Evolutionary conservation across 2,888 invertebrate species (phyloP).

Genomic region (Synanthedon tipuliformis): DNA sequence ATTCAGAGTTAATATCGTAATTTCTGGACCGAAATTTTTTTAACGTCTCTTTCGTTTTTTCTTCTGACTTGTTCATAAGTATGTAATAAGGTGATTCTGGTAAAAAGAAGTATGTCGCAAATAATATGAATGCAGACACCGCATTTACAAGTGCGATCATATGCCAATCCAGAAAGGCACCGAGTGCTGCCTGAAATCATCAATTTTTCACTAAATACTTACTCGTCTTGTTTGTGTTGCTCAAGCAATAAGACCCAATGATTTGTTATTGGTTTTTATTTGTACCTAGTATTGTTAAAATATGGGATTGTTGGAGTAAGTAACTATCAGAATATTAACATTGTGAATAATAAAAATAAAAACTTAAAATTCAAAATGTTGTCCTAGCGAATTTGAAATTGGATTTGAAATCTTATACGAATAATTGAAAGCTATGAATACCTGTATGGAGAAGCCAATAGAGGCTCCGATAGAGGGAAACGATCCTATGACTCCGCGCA

Average conservation of each 20-base stretch:
- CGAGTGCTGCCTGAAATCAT: conserved; percentile 28
- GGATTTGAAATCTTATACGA: background rate
- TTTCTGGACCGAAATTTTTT: conserved; percentile 22
- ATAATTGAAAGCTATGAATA: conserved; percentile 7
- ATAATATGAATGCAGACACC: conserved; percentile 13
- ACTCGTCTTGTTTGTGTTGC: too few relatives aligned
- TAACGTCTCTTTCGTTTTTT: conserved; percentile 15
- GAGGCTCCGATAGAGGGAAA: conserved; percentile 74
- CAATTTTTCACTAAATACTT: too few relatives aligned
- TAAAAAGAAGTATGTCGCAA: conserved; percentile 19
- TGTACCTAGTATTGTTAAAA: too few relatives aligned
- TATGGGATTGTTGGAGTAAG: background rate
- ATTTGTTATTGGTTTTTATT: too few relatives aligned
- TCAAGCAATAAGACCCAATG: too few relatives aligned
- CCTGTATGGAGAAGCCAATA: conserved; percentile 68
- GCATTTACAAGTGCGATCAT: conserved; percentile 21
- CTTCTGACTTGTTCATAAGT: conserved; percentile 17
- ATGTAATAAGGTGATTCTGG: conserved; percentile 42
- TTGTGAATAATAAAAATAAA: background rate
- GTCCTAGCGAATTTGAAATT: background rate
- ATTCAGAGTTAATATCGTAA: conserved; percentile 26
- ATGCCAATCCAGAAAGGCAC: conserved; percentile 25
- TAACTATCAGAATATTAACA: background rate
- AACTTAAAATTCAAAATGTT: background rate
- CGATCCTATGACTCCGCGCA: conserved; percentile 75